A percentile compares a stretch with the other conserved stretches of the same genome.
Conservation (phyloP, 30 jellyfish, hydroid and myxozoan species). For the Aurelia aurita complex sp. Pacific region DNA sequence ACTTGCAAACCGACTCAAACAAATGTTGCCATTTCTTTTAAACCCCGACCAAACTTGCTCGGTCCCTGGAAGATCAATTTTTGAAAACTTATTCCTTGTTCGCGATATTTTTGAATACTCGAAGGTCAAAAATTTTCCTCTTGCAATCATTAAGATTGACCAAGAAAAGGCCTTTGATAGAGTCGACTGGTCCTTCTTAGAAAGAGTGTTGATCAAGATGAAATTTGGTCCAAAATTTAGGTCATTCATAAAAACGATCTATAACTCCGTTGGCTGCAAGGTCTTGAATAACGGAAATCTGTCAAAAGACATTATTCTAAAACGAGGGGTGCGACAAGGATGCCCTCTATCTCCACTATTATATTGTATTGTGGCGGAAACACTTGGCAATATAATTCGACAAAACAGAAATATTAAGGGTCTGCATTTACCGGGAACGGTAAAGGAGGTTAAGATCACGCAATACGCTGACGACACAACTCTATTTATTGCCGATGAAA, state of each 20-base stretch:
- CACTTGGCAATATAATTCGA: slow-evolving; percentile 1
- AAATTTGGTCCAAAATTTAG: no score
- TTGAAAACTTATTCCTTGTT: slow-evolving; percentile 9
- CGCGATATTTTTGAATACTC: no score
- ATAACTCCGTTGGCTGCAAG: not conserved
- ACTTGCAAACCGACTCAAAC: slow-evolving; percentile 2
- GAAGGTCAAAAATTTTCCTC: no score
- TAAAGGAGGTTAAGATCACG: not conserved
- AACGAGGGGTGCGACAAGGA: slow-evolving; percentile 46
- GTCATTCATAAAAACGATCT: not conserved
- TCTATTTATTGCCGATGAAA: not conserved
- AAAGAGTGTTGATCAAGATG: no score
- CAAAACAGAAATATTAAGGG: slow-evolving; percentile 4
- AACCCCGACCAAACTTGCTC: slow-evolving; percentile 48
- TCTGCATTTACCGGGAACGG: slow-evolving; percentile 24
- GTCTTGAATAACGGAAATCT: slow-evolving; percentile 13
- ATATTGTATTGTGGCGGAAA: slow-evolving; percentile 19
- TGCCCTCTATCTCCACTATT: slow-evolving; percentile 54
- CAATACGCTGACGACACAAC: slow-evolving; percentile 61
- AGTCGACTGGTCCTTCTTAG: no score
- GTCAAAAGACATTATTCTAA: not conserved
- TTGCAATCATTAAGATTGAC: slow-evolving; percentile 11
- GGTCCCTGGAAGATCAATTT: slow-evolving; percentile 62
- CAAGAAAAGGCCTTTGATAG: slow-evolving; percentile 62
- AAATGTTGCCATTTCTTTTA: not conserved